phyloP scores from a whole-genome alignment of 2,113 vertebrate genomes.

The Sander lucioperca region DNA sequence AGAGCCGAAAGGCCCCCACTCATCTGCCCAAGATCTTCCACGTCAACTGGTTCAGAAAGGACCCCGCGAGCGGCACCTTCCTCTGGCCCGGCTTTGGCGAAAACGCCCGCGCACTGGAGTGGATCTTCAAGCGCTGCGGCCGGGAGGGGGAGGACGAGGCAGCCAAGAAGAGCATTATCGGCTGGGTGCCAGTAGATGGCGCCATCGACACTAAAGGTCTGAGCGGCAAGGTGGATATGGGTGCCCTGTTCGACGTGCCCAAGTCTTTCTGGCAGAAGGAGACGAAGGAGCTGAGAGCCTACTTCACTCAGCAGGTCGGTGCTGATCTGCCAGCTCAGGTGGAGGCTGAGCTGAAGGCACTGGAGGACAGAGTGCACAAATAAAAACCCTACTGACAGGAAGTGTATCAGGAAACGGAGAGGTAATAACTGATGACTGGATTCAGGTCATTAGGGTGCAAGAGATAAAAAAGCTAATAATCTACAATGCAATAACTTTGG shows the following conservation, averaged over 20 bases:
- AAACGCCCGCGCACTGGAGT: constrained; percentile 94
- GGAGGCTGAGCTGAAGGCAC: constrained; percentile 85
- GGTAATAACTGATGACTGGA: constrained; percentile 5
- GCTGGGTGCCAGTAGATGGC: constrained; percentile 86
- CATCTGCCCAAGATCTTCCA: constrained; percentile 97
- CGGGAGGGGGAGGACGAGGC: constrained; percentile 86
- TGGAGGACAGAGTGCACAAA: constrained; percentile 85
- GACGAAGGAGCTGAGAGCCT: constrained; percentile 86
- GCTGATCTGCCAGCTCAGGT: constrained; percentile 89
- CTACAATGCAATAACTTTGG: constrained; percentile 17
- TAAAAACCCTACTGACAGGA: constrained; percentile 58
- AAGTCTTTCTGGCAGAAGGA: constrained; percentile 95
- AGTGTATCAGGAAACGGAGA: constrained; percentile 11
- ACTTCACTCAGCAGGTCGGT: constrained; percentile 90
- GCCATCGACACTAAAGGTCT: constrained; percentile 90
- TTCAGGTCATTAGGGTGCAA: constrained; percentile 26
- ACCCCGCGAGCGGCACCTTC: constrained; percentile 87
- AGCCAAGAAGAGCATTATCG: constrained; percentile 86
- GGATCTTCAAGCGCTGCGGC: constrained; percentile 93
- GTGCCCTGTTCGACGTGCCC: constrained; percentile 89
- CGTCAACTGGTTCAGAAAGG: constrained; percentile 98
- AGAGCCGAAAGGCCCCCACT: constrained; percentile 83
- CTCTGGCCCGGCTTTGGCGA: constrained; percentile 97
- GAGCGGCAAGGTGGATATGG: constrained; percentile 71
- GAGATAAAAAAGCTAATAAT: constrained; percentile 22